Evolutionary conservation across 2,888 invertebrate species (phyloP).

Genomic region (Phengaris alcon): DNA sequence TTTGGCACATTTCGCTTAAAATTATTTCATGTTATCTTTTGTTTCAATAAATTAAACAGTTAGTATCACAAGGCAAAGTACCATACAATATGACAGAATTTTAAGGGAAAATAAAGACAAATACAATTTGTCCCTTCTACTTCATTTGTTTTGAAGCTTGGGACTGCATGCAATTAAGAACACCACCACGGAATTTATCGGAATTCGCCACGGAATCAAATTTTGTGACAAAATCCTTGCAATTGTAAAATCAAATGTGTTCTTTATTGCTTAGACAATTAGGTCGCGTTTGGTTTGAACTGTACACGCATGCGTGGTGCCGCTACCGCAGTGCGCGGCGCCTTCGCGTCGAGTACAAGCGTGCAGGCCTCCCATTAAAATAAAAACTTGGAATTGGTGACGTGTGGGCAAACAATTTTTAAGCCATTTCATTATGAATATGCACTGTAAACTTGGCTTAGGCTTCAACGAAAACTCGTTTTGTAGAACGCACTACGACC

Average conservation of each 20-base stretch:
- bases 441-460: constrained; percentile 26
- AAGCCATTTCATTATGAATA: constrained; percentile 35
- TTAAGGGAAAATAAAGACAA: background rate
- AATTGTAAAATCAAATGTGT: constrained; percentile 35
- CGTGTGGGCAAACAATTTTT: constrained; percentile 44
- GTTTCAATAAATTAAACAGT: background rate
- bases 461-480: background rate
- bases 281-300: constrained; percentile 47
- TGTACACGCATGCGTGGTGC: constrained; percentile 67
- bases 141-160: constrained; percentile 30
- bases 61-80: too few relatives aligned
- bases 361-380: constrained; percentile 67
- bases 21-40: background rate
- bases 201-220: constrained; percentile 45
- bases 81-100: too few relatives aligned
- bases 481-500: background rate
- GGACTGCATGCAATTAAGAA: constrained; percentile 50
- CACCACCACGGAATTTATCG: too few relatives aligned
- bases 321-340: constrained; percentile 77
- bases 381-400: constrained; percentile 46
- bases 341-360: constrained; percentile 63
- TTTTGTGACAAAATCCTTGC: constrained; percentile 47
- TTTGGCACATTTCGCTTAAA: background rate
- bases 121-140: background rate
- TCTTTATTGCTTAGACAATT: constrained; percentile 42